Base-by-base conservation (phyloP, 2,113 vertebrate species). In the Apteryx mantelli region DNA sequence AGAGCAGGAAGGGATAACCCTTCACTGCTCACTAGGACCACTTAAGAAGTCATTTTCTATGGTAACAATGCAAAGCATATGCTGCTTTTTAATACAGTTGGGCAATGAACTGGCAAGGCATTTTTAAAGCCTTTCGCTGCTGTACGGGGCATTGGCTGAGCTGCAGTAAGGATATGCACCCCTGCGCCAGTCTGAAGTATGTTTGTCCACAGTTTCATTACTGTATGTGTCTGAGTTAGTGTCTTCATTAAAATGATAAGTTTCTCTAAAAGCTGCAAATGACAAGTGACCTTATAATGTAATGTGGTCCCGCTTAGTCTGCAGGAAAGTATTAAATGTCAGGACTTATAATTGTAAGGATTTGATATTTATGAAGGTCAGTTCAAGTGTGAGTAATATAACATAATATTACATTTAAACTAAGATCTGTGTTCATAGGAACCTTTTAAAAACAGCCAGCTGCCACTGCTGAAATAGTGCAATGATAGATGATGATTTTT, bases 341-440 rank as follows among this genome's bases (percentile, higher is more conserved):
- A 96, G 38, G 77, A 91, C 78, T 86, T 86, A 92, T 69, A 96
- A 92, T 95, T 96, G 96, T 95, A 97, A 96, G 90, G 88, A 96
- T 98, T 97, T 97, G 95, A 96, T 98, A 97, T 97, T 98, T 98
- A 98, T 97, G 97, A 98, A 98, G 97, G 97, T 98, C 98, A 98
- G 80, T 93, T 91, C 89, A 87, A 94, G 95, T 97, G 96, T 97
- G 96, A 94, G 82, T 93, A 97, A 94, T 96, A 93, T 79, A 95
- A 95, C 69, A 83, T 86, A 94, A 92, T 94, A 98, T 96, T 97
- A 77, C 94, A 93, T 96, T 97, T 90, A 93, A 95, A 93, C 63
- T 84, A 89, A 86, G 84, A 93, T 93, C 82, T 84, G 95, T 89
- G 89, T 96, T 97, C 93, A 85, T 96, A 91, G 85, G 61, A 91